A percentile compares a stretch with the other conserved stretches of the same genome.
Evolutionary conservation across 1,140 invertebrate species (phyloP).

Genomic region (Aphidius ervi): DNA sequence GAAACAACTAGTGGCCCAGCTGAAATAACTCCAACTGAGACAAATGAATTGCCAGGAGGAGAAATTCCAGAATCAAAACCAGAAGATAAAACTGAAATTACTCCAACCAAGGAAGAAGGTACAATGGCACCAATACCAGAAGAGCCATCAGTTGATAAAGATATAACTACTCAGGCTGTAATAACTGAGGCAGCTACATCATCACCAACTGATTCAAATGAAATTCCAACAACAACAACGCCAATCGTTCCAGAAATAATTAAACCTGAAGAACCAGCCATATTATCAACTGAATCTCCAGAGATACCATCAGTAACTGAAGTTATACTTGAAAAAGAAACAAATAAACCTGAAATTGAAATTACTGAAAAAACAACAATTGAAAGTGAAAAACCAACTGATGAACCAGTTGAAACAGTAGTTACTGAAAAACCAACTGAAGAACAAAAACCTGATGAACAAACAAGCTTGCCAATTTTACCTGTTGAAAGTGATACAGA

Average conservation of each 20-base stretch:
- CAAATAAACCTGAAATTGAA: constrained; percentile 17
- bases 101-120: constrained; percentile 7
- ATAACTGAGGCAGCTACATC: too few relatives aligned
- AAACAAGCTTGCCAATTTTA: constrained; percentile 19
- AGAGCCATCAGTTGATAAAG: constrained; percentile 8
- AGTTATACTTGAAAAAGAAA: constrained; percentile 19
- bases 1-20: constrained; percentile 11
- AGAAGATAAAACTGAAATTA: not conserved
- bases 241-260: not conserved
- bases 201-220: too few relatives aligned
- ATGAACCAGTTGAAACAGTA: constrained; percentile 14
- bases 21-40: constrained; percentile 16
- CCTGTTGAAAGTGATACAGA: constrained; percentile 20
- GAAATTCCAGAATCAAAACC: constrained; percentile 6
- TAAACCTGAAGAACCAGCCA: not conserved
- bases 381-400: constrained; percentile 22
- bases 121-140: constrained; percentile 1
- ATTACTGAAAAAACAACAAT: constrained; percentile 19
- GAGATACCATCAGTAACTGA: constrained; percentile 2
- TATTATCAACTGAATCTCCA: constrained; percentile 4
- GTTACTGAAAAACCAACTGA: constrained; percentile 23
- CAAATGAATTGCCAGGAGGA: constrained; percentile 21
- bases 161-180: not conserved
- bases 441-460: constrained; percentile 24
- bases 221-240: too few relatives aligned